Evolutionary conservation across 2,888 invertebrate genomes (phyloP).

Genomic region (Junonia oenone): DNA sequence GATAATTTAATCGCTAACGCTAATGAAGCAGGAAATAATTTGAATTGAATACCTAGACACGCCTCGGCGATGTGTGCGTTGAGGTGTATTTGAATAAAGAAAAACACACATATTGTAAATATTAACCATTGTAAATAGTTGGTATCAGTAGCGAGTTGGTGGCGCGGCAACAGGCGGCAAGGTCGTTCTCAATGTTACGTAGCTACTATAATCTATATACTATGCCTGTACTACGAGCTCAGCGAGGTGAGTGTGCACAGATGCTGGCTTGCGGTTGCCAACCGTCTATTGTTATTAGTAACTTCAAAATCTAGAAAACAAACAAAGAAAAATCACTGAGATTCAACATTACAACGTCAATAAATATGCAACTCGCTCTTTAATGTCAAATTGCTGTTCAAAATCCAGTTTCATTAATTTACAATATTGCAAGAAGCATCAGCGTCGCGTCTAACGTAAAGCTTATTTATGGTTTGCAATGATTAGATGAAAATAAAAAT

Average conservation of each 20-base stretch:
- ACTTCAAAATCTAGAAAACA: neutral
- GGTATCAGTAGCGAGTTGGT: slow-evolving; percentile 32
- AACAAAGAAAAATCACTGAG: neutral
- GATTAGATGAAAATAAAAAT: slow-evolving; percentile 9
- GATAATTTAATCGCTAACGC: neutral
- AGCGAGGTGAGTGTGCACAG: slow-evolving; percentile 20
- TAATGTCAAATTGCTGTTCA: neutral
- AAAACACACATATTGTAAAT: slow-evolving; percentile 14
- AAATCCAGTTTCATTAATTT: neutral
- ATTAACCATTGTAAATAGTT: slow-evolving; percentile 19
- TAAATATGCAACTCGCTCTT: neutral
- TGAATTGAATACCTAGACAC: slow-evolving; percentile 17
- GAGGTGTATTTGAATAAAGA: slow-evolving; percentile 8
- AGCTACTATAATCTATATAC: slow-evolving; percentile 21
- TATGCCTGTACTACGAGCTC: slow-evolving; percentile 14
- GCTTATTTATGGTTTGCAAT: slow-evolving; percentile 2
- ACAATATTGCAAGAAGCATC: slow-evolving; percentile 6
- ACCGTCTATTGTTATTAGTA: slow-evolving; percentile 1
- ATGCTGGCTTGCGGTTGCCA: slow-evolving; percentile 18
- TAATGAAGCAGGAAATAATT: slow-evolving; percentile 20
- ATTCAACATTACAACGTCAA: neutral
- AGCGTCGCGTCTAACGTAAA: slow-evolving; percentile 7
- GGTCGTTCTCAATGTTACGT: slow-evolving; percentile 66
- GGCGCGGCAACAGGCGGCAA: slow-evolving; percentile 54
- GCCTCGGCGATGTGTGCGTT: slow-evolving; percentile 4